Evolutionary conservation across 1,140 invertebrate species (phyloP).

Genomic region (Bombus sibiricus): DNA sequence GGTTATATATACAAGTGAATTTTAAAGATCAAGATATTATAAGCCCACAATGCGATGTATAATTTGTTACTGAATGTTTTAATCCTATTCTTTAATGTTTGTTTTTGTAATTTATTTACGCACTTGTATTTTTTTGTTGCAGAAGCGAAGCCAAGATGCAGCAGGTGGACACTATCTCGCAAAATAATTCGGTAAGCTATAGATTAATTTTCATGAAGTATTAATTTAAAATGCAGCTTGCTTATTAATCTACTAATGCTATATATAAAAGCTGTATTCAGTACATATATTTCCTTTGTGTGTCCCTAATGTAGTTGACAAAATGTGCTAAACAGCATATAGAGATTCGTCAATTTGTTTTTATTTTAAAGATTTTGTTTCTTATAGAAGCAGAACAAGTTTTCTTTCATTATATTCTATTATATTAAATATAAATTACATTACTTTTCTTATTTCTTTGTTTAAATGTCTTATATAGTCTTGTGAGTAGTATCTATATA

Average conservation of each 20-base stretch:
- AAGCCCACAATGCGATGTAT: constrained; percentile 13
- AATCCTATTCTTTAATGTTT: not conserved
- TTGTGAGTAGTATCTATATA: not conserved
- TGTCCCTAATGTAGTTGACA: constrained; percentile 28
- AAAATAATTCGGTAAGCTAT: constrained; percentile 84
- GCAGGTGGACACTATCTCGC: constrained; percentile 84
- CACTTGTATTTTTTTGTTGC: constrained; percentile 71
- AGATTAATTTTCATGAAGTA: constrained; percentile 9
- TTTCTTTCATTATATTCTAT: not conserved
- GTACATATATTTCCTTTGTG: constrained; percentile 31
- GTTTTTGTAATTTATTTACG: constrained; percentile 24
- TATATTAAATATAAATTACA: not conserved
- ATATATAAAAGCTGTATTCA: constrained; percentile 56
- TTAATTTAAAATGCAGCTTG: constrained; percentile 61
- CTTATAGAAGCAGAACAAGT: not conserved
- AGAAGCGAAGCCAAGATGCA: constrained; percentile 84
- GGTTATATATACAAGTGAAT: constrained; percentile 28
- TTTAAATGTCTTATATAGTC: not conserved
- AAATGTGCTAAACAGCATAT: constrained; percentile 43
- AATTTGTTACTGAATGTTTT: constrained; percentile 25
- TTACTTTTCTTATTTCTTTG: not conserved
- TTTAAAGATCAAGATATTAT: constrained; percentile 28
- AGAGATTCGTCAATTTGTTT: not conserved
- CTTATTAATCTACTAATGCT: constrained; percentile 68
- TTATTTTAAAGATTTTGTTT: not conserved